Conservation (phyloP, 2,888 invertebrate species). For the Acronicta aceris region DNA sequence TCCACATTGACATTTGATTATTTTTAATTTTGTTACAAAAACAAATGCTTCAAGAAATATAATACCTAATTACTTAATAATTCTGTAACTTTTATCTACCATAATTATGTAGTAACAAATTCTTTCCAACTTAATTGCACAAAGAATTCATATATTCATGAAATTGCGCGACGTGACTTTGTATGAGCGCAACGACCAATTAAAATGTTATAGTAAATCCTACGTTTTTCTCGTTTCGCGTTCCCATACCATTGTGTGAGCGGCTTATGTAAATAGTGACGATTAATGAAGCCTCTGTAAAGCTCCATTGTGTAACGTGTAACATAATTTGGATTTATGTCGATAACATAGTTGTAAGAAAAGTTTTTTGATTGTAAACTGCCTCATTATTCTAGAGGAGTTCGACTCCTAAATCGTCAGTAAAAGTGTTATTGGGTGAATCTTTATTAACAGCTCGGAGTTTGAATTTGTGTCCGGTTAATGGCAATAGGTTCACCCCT, state of each 20-base stretch:
- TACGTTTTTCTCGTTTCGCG: conserved; percentile 51
- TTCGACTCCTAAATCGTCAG: too few species aligned
- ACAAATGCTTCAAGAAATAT: too few species aligned
- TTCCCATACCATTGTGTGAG: conserved; percentile 69
- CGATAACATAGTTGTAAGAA: neutral
- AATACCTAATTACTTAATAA: conserved; percentile 40
- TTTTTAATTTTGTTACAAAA: too few species aligned
- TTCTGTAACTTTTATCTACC: conserved; percentile 41
- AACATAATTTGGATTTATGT: conserved; percentile 38
- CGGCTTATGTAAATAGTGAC: conserved; percentile 70
- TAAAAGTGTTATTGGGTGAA: too few species aligned
- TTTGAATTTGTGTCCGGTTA: too few species aligned
- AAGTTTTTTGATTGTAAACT: too few species aligned
- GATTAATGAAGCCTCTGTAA: conserved; percentile 60
- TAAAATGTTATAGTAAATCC: conserved; percentile 56
- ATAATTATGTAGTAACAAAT: conserved; percentile 50
- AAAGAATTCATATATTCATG: conserved; percentile 42
- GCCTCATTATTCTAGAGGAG: too few species aligned
- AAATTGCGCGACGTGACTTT: conserved; percentile 51
- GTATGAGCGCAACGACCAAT: conserved; percentile 52
- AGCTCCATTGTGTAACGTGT: conserved; percentile 59
- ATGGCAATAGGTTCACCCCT: too few species aligned
- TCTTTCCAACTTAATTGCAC: conserved; percentile 40
- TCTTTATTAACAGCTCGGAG: too few species aligned
- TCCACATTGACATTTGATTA: too few species aligned